phyloP scores from a whole-genome alignment of 92 coral and sea anemone genomes.

The Montipora capitata region DNA sequence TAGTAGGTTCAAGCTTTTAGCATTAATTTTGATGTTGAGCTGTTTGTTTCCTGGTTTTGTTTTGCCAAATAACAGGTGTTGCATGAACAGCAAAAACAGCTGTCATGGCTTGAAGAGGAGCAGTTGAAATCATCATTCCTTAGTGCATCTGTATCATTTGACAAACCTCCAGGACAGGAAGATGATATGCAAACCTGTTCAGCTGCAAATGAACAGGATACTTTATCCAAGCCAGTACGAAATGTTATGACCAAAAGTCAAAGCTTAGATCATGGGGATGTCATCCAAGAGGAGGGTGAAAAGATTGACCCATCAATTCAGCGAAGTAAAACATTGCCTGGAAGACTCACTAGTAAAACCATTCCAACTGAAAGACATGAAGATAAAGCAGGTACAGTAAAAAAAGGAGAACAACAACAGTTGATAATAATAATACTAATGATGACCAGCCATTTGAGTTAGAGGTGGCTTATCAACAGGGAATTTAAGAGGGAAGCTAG shows the following conservation, averaged over 20 bases:
- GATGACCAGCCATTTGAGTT: too few relatives aligned
- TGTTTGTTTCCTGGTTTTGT: background rate
- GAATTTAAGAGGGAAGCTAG: too few relatives aligned
- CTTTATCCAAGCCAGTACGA: background rate
- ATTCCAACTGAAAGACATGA: conserved; percentile 2
- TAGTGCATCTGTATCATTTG: background rate
- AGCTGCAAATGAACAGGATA: conserved; percentile 27
- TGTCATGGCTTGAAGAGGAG: conserved; percentile 53
- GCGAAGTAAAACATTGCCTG: conserved; percentile 46
- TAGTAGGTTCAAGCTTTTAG: background rate
- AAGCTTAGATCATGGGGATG: conserved; percentile 37
- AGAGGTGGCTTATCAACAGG: too few relatives aligned
- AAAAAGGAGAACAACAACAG: too few relatives aligned
- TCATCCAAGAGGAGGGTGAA: conserved; percentile 29
- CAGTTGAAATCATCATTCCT: conserved; percentile 19
- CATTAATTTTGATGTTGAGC: background rate
- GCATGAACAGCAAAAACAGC: conserved; percentile 70
- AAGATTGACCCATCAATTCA: conserved; percentile 11
- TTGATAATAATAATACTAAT: too few relatives aligned
- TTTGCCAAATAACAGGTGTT: conserved; percentile 6
- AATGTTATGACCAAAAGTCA: conserved; percentile 34
- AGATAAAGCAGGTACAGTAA: conserved; percentile 18
- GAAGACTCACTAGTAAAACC: background rate
- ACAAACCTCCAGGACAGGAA: conserved; percentile 37
- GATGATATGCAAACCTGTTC: conserved; percentile 17